phyloP scores from a whole-genome alignment of 2,888 invertebrate species.

The Amphipoea lucens region DNA sequence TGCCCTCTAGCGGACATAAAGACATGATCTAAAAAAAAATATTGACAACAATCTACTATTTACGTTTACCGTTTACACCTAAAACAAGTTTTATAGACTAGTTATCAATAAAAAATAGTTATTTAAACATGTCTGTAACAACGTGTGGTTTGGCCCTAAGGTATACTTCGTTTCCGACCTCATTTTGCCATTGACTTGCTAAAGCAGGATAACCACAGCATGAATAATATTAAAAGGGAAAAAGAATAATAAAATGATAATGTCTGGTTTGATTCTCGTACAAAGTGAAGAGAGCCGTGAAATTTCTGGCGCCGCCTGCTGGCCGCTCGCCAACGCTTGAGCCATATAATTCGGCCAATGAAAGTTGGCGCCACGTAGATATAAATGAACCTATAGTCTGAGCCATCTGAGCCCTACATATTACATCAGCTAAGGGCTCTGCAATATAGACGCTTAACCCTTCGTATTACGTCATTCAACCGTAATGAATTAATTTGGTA shows the following conservation, averaged over 20 bases:
- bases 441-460: not conserved
- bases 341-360: constrained; percentile 54
- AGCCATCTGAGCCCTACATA: constrained; percentile 13
- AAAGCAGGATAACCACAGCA: constrained; percentile 44
- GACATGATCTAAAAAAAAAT: no score
- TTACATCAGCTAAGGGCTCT: constrained; percentile 16
- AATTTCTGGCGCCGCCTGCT: constrained; percentile 57
- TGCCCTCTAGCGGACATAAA: no score
- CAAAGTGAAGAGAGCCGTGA: constrained; percentile 63
- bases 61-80: no score
- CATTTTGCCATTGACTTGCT: constrained; percentile 17
- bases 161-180: constrained; percentile 27
- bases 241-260: constrained; percentile 60
- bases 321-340: constrained; percentile 61
- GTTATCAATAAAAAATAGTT: no score
- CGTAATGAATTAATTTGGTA: constrained; percentile 9
- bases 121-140: not conserved
- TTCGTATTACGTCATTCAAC: not conserved
- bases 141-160: not conserved
- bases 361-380: constrained; percentile 39
- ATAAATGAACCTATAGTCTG: constrained; percentile 36
- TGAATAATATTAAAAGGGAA: constrained; percentile 55
- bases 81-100: no score
- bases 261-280: constrained; percentile 50
- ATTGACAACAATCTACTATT: no score